phyloP scores from a whole-genome alignment of 2,888 invertebrate genomes.

The Aspidiotus rigidus region DNA sequence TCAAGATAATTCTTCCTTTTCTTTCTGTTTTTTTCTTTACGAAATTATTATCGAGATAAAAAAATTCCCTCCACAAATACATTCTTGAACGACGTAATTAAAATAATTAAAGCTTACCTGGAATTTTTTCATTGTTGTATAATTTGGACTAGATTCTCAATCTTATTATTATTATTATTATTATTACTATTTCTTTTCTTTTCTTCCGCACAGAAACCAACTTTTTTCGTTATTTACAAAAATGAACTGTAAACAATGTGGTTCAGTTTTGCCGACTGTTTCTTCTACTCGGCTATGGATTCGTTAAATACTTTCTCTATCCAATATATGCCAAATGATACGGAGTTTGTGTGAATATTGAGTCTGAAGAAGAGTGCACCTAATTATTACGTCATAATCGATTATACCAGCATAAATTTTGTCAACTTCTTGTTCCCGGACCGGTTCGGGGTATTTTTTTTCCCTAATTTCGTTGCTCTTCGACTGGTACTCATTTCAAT shows the following conservation, averaged over 20 bases:
- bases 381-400: slow-evolving; percentile 32
- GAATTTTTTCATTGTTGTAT: slow-evolving; percentile 28
- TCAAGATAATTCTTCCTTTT: no score
- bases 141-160: slow-evolving; percentile 25
- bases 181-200: no score
- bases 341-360: slow-evolving; percentile 27
- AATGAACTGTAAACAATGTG: slow-evolving; percentile 31
- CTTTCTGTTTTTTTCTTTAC: no score
- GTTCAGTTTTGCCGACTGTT: slow-evolving; percentile 22
- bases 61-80: no score
- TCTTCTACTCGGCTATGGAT: slow-evolving; percentile 7
- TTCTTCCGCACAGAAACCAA: slow-evolving; percentile 12
- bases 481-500: slow-evolving; percentile 3
- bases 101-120: slow-evolving; percentile 21
- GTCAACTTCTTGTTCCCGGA: slow-evolving; percentile 31
- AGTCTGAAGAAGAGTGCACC: slow-evolving; percentile 31
- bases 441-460: slow-evolving; percentile 23
- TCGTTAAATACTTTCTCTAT: slow-evolving; percentile 31
- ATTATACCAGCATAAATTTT: slow-evolving; percentile 27
- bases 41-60: no score
- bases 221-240: slow-evolving; percentile 13
- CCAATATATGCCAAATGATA: slow-evolving; percentile 27
- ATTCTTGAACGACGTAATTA: neutral
- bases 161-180: no score
- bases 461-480: slow-evolving; percentile 3